These are phyloP conservation scores for Heliconius melpomene DNA, from an alignment of 1,140 invertebrate genomes.

Conservation along the genomic window DNA sequence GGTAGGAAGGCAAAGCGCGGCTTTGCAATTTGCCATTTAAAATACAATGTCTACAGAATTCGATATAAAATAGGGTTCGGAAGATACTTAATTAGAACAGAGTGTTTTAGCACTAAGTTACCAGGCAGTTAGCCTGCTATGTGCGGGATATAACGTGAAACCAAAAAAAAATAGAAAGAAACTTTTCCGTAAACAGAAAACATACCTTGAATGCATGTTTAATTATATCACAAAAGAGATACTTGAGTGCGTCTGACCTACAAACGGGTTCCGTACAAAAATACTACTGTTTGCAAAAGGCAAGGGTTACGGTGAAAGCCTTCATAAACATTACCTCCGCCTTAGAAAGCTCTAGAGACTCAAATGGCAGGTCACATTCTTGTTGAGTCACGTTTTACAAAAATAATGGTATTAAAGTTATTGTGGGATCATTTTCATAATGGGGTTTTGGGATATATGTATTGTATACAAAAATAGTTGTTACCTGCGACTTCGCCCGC, in stretches of 20 bases:
- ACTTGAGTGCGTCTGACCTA: slow-evolving; percentile 25
- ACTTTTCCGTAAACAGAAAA: not conserved
- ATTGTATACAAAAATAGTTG: too few species aligned
- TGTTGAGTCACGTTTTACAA: slow-evolving; percentile 6
- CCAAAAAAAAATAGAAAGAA: too few species aligned
- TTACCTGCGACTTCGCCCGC: too few species aligned
- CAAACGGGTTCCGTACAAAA: slow-evolving; percentile 25
- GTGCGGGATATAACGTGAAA: too few species aligned
- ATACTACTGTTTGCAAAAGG: slow-evolving; percentile 26
- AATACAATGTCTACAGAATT: too few species aligned
- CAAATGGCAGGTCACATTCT: slow-evolving; percentile 23
- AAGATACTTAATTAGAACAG: too few species aligned
- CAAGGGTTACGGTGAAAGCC: slow-evolving; percentile 43
- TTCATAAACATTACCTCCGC: slow-evolving; percentile 42
- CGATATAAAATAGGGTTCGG: too few species aligned
- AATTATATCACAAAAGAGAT: slow-evolving; percentile 27
- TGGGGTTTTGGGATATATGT: too few species aligned
- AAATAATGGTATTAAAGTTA: slow-evolving; percentile 3
- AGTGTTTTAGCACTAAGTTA: too few species aligned
- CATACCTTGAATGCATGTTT: slow-evolving; percentile 21
- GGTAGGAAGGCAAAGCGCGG: too few species aligned
- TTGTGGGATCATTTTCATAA: not conserved
- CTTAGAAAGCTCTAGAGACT: slow-evolving; percentile 29
- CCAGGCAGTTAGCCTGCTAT: too few species aligned
- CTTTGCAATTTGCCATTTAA: too few species aligned